Conservation (phyloP, 2,113 vertebrate genomes). For the Corynorhinus townsendii region DNA sequence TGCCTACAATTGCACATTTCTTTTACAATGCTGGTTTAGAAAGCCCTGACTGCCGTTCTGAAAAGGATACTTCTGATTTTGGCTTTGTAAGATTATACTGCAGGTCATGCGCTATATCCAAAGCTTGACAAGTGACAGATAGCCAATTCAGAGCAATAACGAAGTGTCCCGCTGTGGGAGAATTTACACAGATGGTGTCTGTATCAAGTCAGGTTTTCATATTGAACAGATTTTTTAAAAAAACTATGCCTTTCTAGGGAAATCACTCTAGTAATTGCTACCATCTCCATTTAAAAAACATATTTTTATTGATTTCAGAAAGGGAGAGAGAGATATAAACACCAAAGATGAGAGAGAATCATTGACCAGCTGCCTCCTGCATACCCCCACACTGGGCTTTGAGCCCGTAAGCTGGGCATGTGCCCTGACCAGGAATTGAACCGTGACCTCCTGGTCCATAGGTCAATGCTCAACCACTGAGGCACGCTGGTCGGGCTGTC, state of each 20-base stretch:
- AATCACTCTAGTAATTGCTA: neutral
- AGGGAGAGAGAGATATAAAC: too few species aligned
- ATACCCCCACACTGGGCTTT: too few species aligned
- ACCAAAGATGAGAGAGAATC: too few species aligned
- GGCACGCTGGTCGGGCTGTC: too few species aligned
- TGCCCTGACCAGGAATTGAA: too few species aligned
- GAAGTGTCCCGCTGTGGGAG: neutral
- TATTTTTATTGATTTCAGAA: too few species aligned
- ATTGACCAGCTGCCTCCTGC: too few species aligned
- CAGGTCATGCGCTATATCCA: neutral
- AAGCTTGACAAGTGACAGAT: slow-evolving; percentile 8
- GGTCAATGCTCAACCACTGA: too few species aligned
- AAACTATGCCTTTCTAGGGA: neutral
- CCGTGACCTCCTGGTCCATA: too few species aligned
- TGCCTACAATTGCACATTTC: neutral
- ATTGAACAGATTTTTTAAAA: neutral
- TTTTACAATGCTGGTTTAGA: neutral
- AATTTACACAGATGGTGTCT: slow-evolving; percentile 7
- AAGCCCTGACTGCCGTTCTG: neutral
- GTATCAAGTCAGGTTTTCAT: neutral
- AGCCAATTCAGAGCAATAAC: neutral
- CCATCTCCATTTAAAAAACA: neutral
- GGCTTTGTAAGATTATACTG: neutral
- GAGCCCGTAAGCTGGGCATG: too few species aligned
- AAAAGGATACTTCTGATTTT: neutral